A percentile compares a stretch with the other conserved stretches of the same genome.
phyloP scores from a whole-genome alignment of 2,113 vertebrate genomes.

The Calyptommatus sinebrachiatus region DNA sequence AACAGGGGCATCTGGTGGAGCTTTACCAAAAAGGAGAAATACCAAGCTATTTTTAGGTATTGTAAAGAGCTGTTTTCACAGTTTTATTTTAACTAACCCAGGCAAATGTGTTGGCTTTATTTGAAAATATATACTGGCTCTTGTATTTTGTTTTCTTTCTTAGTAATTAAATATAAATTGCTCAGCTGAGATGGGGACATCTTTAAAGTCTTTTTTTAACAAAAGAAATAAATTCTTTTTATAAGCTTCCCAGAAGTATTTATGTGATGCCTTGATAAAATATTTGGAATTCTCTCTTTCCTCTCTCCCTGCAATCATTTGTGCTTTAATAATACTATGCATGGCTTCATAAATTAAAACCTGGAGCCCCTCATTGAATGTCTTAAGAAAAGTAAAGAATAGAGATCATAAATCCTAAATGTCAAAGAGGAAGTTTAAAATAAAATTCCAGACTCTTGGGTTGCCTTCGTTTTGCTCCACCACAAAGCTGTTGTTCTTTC shows the following conservation, averaged over 20 bases:
- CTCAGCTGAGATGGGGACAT: neutral
- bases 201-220: neutral
- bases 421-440: neutral
- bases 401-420: neutral
- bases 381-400: neutral
- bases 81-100: conserved; percentile 47
- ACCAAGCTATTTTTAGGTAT: conserved; percentile 93
- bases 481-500: neutral
- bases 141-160: conserved; percentile 42
- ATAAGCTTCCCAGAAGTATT: neutral
- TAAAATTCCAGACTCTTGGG: neutral
- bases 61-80: conserved; percentile 55
- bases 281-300: neutral
- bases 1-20: conserved; percentile 92
- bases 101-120: conserved; percentile 37
- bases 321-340: conserved; percentile 5
- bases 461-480: neutral
- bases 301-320: neutral
- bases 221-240: neutral
- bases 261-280: neutral
- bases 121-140: conserved; percentile 14
- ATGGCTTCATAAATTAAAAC: conserved; percentile 8
- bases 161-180: neutral
- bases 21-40: conserved; percentile 87
- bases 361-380: neutral